Evolutionary conservation across 2,888 invertebrate genomes (phyloP), one percentile per base, ranked within the genome.

Genomic region (Eurytoma adleriae): DNA sequence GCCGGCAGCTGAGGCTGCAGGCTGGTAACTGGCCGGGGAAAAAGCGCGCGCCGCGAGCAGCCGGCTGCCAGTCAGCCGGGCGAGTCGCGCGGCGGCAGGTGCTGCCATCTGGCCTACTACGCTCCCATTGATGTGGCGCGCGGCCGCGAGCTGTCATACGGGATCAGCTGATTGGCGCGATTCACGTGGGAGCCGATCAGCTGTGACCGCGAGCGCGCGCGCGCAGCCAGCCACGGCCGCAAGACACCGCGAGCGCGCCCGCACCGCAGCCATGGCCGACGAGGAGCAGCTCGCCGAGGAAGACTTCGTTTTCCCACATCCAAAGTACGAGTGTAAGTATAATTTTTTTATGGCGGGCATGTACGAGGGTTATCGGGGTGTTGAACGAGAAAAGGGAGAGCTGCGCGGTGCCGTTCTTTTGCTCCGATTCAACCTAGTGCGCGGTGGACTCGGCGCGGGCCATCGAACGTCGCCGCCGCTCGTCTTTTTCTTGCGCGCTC

Each of bases 291-390:
- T 94, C 80, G 92, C 92, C 69, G 92, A 93, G 83, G 94, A 94
- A 81, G 94, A 96, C 87, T 93, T 94, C 83, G 86, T 91, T 77
- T 88, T 96, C 85, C 93, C 95, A 0, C 93, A 94, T 40, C 90
- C 92, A 24, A 96, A 96, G 92, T 96, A 96, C 89, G 96, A 97
- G 93, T 96, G 96, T 96, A 91, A 94, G 95, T 91, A 85, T 56
- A 24, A 1, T 18, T 54, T 54, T 50, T 12, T 54, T 0, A 54
- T 1, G 16, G 16, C n/a, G 13, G 13, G 2, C 3, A 54, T 14
- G 14, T 48, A 69, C 40, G 57, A 4, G 54, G 18, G 14, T 50
- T 48, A 40, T 5, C 24, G n/a, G 24, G 54, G 56, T 14, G 57
- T 20, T 0, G 40, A 10, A 40, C 10, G 40, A 5, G 30, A 16